Percentiles rank a stretch among this genome's conserved stretches.
Evolutionary conservation across 2,797 vertebrate genomes (phyloP).

Genomic region (Galaxias olidus): DNA sequence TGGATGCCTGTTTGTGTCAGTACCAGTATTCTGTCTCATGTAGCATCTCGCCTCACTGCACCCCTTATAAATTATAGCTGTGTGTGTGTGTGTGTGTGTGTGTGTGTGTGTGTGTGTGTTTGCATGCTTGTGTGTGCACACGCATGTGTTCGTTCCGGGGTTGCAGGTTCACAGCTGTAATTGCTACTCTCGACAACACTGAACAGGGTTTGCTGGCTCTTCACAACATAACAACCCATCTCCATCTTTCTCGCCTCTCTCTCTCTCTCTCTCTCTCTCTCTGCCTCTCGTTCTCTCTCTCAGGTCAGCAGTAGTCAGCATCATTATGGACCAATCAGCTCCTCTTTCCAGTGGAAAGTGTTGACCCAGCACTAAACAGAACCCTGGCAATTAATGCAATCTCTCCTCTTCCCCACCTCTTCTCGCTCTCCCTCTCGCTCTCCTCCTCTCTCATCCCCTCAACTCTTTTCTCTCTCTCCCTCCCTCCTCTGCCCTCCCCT

Average conservation of each 20-base stretch:
- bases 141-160: no score
- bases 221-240: background rate
- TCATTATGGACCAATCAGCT: constrained; percentile 56
- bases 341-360: constrained; percentile 47
- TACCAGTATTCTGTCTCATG: constrained; percentile 12
- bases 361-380: constrained; percentile 66
- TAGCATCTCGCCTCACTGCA: background rate
- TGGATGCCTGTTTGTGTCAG: background rate
- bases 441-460: background rate
- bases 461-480: background rate
- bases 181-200: constrained; percentile 4
- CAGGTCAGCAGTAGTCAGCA: constrained; percentile 37
- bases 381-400: constrained; percentile 61
- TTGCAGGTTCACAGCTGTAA: constrained; percentile 7
- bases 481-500: background rate
- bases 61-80: constrained; percentile 5
- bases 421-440: constrained; percentile 8
- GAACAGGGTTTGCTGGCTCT: constrained; percentile 8
- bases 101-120: no score
- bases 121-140: no score
- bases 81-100: constrained; percentile 4
- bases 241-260: background rate
- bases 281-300: background rate
- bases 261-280: background rate
- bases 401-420: constrained; percentile 40